Conservation (phyloP, 2,888 invertebrate genomes). For the Chironomus tentans region DNA sequence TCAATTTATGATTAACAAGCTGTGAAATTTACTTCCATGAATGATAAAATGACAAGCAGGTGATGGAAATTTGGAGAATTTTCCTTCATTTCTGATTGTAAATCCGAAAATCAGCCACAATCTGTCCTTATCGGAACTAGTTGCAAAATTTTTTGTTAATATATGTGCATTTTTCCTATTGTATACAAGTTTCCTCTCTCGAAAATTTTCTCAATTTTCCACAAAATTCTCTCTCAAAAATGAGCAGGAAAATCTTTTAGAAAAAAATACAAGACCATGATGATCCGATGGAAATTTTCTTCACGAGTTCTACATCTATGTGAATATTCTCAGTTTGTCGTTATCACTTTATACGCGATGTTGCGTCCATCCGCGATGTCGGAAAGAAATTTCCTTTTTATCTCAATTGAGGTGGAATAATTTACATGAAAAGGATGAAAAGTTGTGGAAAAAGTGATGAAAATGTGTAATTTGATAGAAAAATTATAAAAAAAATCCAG, state of each 20-base stretch:
- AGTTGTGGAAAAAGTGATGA: not conserved
- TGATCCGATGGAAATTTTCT: not conserved
- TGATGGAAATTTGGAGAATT: too few species aligned
- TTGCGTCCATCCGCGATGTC: constrained; percentile 12
- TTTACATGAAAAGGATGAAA: not conserved
- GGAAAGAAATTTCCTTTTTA: not conserved
- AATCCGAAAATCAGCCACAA: too few species aligned
- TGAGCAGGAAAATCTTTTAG: not conserved
- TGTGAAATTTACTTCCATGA: too few species aligned
- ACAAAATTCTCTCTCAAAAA: not conserved
- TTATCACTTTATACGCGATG: constrained; percentile 13
- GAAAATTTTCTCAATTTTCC: not conserved
- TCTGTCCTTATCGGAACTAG: too few species aligned
- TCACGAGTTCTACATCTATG: not conserved
- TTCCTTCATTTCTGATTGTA: too few species aligned
- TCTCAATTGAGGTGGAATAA: constrained; percentile 1
- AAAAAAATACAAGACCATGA: not conserved
- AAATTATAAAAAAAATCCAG: not conserved
- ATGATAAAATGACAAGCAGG: too few species aligned
- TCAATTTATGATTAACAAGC: too few species aligned
- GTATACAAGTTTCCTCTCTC: not conserved
- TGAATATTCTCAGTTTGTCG: constrained; percentile 18
- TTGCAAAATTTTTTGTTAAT: too few species aligned
- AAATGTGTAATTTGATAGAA: not conserved
- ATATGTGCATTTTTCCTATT: not conserved